A percentile compares a stretch with the other conserved stretches of the same genome.
Conservation (phyloP, 2,113 vertebrate species). For the Neogobius melanostomus region DNA sequence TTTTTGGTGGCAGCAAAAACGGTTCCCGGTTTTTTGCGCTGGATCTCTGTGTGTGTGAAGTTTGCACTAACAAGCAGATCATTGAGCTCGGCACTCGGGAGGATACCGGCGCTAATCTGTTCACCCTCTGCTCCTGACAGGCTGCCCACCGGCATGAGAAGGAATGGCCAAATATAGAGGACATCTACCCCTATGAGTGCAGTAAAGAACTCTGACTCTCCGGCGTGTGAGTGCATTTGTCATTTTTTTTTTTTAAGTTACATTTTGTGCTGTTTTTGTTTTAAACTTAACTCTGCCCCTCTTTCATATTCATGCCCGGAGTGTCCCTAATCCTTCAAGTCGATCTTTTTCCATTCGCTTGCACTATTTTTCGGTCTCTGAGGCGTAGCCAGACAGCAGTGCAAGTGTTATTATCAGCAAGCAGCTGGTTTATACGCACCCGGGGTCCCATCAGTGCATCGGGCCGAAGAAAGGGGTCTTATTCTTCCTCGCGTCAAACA, state of each 20-base stretch:
- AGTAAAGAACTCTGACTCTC: neutral
- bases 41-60: neutral
- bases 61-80: neutral
- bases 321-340: slow-evolving; percentile 51
- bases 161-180: neutral
- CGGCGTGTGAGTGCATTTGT: neutral
- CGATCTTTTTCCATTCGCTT: slow-evolving; percentile 37
- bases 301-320: slow-evolving; percentile 41
- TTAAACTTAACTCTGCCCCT: slow-evolving; percentile 37
- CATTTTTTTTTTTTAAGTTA: neutral
- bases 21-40: neutral
- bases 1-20: neutral
- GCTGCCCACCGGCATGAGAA: neutral
- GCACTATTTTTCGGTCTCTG: slow-evolving; percentile 31
- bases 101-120: neutral
- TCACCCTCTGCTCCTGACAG: slow-evolving; percentile 4
- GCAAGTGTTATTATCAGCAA: slow-evolving; percentile 54
- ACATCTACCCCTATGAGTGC: neutral
- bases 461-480: slow-evolving; percentile 40
- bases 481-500: slow-evolving; percentile 48
- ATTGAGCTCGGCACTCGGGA: neutral
- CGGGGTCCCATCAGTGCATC: slow-evolving; percentile 51
- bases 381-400: slow-evolving; percentile 38
- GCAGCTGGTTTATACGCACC: slow-evolving; percentile 46
- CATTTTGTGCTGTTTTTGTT: slow-evolving; percentile 11